Evolutionary conservation across 2,797 vertebrate genomes (phyloP).

Genomic region (Smutsia temminckii): DNA sequence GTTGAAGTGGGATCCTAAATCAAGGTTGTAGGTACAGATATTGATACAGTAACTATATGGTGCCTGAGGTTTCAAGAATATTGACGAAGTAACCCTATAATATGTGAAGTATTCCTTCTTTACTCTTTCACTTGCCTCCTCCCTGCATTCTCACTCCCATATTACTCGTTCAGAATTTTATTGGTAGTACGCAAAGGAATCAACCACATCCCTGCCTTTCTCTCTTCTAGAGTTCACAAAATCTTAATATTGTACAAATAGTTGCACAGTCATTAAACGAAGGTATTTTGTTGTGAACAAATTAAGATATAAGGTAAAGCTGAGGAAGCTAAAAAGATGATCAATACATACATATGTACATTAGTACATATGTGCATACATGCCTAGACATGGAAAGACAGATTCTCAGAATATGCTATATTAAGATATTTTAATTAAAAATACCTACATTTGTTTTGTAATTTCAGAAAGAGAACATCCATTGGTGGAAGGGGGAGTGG

Average conservation of each 20-base stretch:
- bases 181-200: background rate
- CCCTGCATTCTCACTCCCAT: background rate
- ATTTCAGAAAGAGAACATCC: background rate
- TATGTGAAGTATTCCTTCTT: background rate
- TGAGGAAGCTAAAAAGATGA: background rate
- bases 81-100: background rate
- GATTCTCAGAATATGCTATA: background rate
- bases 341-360: background rate
- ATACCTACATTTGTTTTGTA: background rate
- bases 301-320: background rate
- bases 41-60: background rate
- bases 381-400: background rate
- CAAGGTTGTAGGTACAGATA: background rate
- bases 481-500: background rate
- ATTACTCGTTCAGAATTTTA: background rate
- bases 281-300: background rate
- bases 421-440: background rate
- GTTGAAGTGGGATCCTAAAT: background rate
- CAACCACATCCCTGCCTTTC: background rate
- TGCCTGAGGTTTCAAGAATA: background rate
- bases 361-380: background rate
- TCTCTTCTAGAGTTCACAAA: background rate
- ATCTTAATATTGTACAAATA: background rate
- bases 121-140: background rate
- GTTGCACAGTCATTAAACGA: background rate